Percentiles rank a stretch among this genome's conserved stretches.
Conservation (phyloP, 2,888 invertebrate species). For the Conops quadrifasciatus region DNA sequence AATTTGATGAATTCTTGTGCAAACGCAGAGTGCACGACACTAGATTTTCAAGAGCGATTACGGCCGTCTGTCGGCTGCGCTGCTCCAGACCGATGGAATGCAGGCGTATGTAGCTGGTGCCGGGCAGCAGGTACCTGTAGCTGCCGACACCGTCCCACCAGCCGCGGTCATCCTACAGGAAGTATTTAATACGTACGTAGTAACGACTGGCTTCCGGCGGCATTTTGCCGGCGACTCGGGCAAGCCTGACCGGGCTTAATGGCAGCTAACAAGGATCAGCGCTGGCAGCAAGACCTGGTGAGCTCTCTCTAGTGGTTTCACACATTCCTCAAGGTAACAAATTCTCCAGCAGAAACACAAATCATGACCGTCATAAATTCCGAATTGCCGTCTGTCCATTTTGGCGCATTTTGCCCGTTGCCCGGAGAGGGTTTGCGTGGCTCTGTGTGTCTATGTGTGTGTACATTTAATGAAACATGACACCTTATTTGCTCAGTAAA, state of each 20-base stretch:
- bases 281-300: not conserved
- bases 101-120: not conserved
- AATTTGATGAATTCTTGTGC: too few species aligned
- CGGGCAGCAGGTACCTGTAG: not conserved
- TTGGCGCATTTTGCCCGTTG: not conserved
- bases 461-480: conserved; percentile 31
- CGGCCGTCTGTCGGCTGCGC: too few species aligned
- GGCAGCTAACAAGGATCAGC: conserved; percentile 13
- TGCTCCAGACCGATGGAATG: too few species aligned
- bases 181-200: not conserved
- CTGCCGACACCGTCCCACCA: not conserved
- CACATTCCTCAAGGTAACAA: conserved; percentile 19
- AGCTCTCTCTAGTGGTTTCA: not conserved
- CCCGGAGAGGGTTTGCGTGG: not conserved
- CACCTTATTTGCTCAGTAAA: conserved; percentile 28
- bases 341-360: conserved; percentile 24
- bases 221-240: not conserved
- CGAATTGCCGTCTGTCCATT: conserved; percentile 21
- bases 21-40: too few species aligned
- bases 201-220: conserved; percentile 28
- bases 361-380: conserved; percentile 33
- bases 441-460: not conserved
- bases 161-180: conserved; percentile 17
- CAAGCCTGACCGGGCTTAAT: conserved; percentile 8
- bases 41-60: conserved; percentile 10